These are phyloP conservation scores for Chrysemys picta DNA, from an alignment of 2,113 vertebrate species.

Conservation along the genomic window DNA sequence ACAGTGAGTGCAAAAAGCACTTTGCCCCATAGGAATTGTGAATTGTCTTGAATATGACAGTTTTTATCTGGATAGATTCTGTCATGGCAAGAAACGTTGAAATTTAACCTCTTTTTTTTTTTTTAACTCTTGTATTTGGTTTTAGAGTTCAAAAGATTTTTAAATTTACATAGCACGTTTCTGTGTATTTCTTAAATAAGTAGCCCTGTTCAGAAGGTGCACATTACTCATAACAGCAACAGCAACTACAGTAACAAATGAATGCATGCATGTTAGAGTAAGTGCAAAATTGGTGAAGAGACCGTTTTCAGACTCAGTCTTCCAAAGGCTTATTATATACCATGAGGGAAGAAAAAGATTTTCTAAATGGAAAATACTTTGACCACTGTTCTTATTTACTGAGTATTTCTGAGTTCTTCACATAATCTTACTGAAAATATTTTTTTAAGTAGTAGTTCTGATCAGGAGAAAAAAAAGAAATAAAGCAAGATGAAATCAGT, in stretches of 20 bases:
- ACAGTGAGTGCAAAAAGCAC: neutral
- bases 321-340: neutral
- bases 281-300: neutral
- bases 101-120: neutral
- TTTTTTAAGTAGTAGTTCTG: slow-evolving; percentile 16
- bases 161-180: neutral
- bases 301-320: neutral
- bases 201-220: neutral
- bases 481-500: neutral
- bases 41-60: neutral
- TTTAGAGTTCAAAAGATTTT: neutral
- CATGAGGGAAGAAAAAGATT: neutral
- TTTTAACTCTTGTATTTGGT: neutral
- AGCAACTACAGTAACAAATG: neutral
- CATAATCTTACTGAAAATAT: neutral
- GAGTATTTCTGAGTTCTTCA: neutral
- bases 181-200: neutral
- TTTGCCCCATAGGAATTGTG: neutral
- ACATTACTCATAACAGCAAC: neutral
- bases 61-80: neutral
- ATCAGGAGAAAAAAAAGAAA: neutral
- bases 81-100: neutral
- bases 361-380: neutral
- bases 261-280: neutral
- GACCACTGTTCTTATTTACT: neutral